Percentiles rank a stretch among this genome's conserved stretches.
These are phyloP conservation scores for Stictonetta naevosa DNA, from an alignment of 2,113 vertebrate genomes.

Conservation along the genomic window DNA sequence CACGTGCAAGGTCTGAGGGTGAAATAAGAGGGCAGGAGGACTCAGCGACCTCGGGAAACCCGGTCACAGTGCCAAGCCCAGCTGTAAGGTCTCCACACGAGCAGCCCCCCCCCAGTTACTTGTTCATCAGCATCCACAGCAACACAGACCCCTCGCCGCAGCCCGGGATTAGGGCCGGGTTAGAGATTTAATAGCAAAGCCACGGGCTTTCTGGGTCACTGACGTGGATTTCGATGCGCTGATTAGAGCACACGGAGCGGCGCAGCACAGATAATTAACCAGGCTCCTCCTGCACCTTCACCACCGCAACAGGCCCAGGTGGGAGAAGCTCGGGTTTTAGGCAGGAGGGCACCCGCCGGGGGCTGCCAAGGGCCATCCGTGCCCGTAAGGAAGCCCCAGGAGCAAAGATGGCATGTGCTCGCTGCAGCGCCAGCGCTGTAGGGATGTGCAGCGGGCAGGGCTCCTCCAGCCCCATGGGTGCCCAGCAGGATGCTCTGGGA, in stretches of 20 bases:
- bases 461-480: neutral
- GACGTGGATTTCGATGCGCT: neutral
- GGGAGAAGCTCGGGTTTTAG: neutral
- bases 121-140: rapidly evolving
- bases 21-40: neutral
- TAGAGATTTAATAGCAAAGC: conserved; percentile 33
- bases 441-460: neutral
- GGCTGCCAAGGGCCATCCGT: neutral
- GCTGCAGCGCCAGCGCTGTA: neutral
- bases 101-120: neutral
- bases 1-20: rapidly evolving
- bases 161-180: conserved; percentile 16
- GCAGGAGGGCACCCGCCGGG: neutral
- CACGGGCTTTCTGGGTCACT: conserved; percentile 33
- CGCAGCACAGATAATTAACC: neutral
- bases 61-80: neutral
- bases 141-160: rapidly evolving
- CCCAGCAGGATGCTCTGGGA: neutral
- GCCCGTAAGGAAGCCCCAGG: neutral
- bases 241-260: neutral
- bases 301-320: rapidly evolving
- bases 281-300: rapidly evolving
- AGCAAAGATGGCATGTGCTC: neutral
- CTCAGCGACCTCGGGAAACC: neutral
- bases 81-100: neutral